A percentile compares a stretch with the other conserved stretches of the same genome.
Evolutionary conservation across 2,888 invertebrate species (phyloP).

Genomic region (Campopleginae sp.): DNA sequence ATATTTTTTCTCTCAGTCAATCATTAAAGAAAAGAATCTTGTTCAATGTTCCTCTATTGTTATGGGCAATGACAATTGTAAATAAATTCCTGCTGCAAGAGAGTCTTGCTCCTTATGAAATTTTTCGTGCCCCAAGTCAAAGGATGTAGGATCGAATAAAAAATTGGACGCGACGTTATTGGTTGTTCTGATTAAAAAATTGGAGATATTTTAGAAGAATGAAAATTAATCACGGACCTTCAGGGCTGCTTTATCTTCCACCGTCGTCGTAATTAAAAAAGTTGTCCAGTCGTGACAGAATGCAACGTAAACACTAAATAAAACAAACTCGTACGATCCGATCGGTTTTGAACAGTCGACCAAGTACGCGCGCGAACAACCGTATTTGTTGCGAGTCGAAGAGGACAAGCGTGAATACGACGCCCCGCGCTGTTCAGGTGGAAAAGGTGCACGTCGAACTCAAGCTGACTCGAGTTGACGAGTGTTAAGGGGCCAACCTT

Average conservation of each 20-base stretch:
- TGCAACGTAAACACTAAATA: conserved; percentile 26
- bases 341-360: conserved; percentile 1
- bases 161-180: neutral
- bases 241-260: conserved; percentile 39
- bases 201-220: neutral
- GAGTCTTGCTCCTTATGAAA: neutral
- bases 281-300: conserved; percentile 1
- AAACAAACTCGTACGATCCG: conserved; percentile 33
- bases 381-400: conserved; percentile 18
- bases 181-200: neutral
- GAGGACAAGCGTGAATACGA: conserved; percentile 22
- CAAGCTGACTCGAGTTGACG: conserved; percentile 29
- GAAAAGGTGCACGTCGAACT: conserved; percentile 47
- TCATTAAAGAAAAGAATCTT: neutral
- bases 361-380: conserved; percentile 41
- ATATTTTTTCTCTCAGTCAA: neutral
- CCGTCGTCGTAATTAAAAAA: conserved; percentile 19
- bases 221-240: conserved; percentile 45
- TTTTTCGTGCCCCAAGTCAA: neutral
- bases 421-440: conserved; percentile 4
- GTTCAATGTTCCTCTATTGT: neutral
- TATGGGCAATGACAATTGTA: neutral
- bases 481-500: conserved; percentile 71
- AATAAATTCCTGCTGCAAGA: neutral
- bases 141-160: neutral